Evolutionary conservation across 2,113 vertebrate genomes (phyloP).

Genomic region (Albula glossodonta): DNA sequence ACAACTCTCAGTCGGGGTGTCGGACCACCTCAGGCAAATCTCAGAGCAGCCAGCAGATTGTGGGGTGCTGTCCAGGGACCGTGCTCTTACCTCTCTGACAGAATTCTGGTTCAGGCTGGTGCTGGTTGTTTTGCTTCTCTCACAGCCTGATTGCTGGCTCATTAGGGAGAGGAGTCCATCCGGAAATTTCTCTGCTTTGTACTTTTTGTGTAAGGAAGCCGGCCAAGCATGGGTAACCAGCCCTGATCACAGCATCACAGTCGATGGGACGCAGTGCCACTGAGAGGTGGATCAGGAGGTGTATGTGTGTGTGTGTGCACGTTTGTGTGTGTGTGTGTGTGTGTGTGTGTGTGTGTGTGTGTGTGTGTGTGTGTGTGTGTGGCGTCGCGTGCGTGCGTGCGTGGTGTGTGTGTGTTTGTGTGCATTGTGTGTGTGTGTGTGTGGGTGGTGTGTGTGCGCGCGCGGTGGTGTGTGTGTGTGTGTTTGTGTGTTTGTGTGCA

Average conservation of each 20-base stretch:
- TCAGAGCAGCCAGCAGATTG: not conserved
- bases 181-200: not conserved
- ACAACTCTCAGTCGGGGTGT: not conserved
- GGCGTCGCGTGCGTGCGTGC: too few relatives aligned
- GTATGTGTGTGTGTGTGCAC: not conserved
- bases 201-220: not conserved
- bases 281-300: not conserved
- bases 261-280: too few relatives aligned
- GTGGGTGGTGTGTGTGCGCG: too few relatives aligned
- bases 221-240: not conserved
- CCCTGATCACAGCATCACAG: too few relatives aligned
- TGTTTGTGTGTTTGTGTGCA: not conserved
- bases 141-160: not conserved
- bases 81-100: not conserved
- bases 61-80: not conserved
- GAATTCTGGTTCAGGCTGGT: not conserved
- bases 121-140: not conserved
- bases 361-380: too few relatives aligned
- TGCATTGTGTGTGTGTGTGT: not conserved
- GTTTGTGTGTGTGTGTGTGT: not conserved
- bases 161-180: not conserved
- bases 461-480: not conserved
- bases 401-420: too few relatives aligned
- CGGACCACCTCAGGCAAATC: not conserved
- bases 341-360: too few relatives aligned